Evolutionary conservation across 2,797 vertebrate species (phyloP).

Genomic region (Tympanoctomys barrerae): DNA sequence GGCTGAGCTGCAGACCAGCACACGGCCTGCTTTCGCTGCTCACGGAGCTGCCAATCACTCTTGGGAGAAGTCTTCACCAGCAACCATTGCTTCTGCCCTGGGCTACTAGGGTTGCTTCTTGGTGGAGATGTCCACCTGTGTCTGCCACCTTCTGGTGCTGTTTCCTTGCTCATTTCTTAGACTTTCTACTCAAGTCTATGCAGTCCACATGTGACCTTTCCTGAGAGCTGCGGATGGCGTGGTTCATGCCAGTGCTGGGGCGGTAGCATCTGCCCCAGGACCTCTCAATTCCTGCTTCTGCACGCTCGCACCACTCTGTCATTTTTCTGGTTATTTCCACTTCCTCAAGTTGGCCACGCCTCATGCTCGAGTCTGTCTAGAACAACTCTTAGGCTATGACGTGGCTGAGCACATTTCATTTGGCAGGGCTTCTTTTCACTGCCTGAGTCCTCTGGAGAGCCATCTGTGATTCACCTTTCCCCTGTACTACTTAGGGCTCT

Average conservation of each 20-base stretch:
- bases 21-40: fast-evolving
- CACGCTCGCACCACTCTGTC: neutral
- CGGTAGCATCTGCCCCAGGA: neutral
- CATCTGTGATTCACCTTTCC: neutral
- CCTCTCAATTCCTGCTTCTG: neutral
- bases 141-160: neutral
- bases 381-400: too few relatives aligned
- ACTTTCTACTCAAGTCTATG: neutral
- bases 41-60: too few relatives aligned
- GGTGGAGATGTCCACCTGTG: fast-evolving
- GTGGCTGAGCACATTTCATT: neutral
- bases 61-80: too few relatives aligned
- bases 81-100: fast-evolving
- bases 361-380: neutral
- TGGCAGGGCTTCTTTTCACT: neutral
- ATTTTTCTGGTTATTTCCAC: neutral
- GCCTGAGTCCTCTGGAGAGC: neutral
- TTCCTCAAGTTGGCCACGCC: neutral
- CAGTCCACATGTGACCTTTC: neutral
- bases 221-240: neutral
- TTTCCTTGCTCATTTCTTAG: neutral
- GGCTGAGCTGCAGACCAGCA: neutral
- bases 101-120: fast-evolving
- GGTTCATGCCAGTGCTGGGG: neutral
- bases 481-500: neutral